Conservation (phyloP, 2,113 vertebrate genomes). For the Macroglossus sobrinus region DNA sequence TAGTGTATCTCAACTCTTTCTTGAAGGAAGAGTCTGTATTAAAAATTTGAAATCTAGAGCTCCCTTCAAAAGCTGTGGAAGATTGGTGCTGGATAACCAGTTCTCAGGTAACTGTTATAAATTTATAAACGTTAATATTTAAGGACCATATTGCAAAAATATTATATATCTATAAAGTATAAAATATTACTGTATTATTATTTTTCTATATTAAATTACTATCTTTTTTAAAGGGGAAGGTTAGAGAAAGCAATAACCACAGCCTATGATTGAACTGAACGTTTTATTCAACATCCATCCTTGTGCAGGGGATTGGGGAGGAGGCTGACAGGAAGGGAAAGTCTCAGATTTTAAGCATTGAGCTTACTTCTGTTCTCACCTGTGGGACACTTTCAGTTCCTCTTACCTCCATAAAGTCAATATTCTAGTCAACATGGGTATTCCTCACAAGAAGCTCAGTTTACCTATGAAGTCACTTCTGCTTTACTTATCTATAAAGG, state of each 20-base stretch:
- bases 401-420: not conserved
- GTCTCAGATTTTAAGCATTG: not conserved
- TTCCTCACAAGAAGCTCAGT: not conserved
- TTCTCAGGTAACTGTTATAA: not conserved
- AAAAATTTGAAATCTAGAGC: not conserved
- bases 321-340: not conserved
- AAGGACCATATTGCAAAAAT: not conserved
- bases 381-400: not conserved
- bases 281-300: not conserved
- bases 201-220: not conserved
- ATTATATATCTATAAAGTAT: not conserved
- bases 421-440: not conserved
- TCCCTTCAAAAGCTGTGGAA: not conserved
- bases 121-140: not conserved
- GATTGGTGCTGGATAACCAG: not conserved
- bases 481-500: not conserved
- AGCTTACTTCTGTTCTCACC: not conserved
- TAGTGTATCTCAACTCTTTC: not conserved
- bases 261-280: not conserved
- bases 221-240: not conserved
- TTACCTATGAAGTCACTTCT: not conserved
- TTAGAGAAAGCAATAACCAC: not conserved
- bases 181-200: not conserved
- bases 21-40: not conserved
- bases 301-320: accelerated